phyloP scores from a whole-genome alignment of 2,113 vertebrate genomes.

The Suncus etruscus region DNA sequence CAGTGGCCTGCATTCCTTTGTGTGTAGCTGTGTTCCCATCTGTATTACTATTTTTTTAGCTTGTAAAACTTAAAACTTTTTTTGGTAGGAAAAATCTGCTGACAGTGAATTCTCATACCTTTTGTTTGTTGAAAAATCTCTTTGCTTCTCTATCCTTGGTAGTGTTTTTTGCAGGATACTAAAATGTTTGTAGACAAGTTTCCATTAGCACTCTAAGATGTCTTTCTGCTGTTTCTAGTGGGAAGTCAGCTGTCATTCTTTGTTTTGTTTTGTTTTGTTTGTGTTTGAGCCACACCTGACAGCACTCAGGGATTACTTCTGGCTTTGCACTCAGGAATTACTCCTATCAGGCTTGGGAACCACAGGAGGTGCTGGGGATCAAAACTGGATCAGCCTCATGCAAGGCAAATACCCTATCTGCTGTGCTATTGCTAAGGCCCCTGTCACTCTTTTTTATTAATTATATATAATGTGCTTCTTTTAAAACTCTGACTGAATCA shows the following conservation, averaged over 20 bases:
- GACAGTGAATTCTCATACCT: not conserved
- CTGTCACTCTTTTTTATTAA: not conserved
- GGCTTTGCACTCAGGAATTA: too few species aligned
- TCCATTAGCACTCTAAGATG: not conserved
- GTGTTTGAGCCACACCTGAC: too few species aligned
- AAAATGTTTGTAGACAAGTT: conserved; percentile 4
- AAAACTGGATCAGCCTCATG: too few species aligned
- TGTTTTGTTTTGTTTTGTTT: not conserved
- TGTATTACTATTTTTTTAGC: conserved; percentile 30
- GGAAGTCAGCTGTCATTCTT: not conserved
- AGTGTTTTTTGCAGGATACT: not conserved
- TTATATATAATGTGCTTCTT: not conserved
- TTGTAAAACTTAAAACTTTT: not conserved
- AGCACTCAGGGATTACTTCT: too few species aligned
- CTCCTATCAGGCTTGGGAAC: too few species aligned
- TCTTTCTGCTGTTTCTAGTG: not conserved
- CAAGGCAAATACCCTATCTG: too few species aligned
- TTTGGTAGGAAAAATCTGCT: not conserved
- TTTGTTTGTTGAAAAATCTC: conserved; percentile 37
- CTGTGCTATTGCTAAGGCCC: too few species aligned
- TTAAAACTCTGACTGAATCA: not conserved
- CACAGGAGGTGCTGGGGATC: too few species aligned
- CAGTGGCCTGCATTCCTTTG: not conserved
- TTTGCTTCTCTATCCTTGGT: conserved; percentile 40
- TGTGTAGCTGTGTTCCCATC: not conserved